Evolutionary conservation across 2,797 vertebrate genomes (phyloP), one percentile per base, ranked within the genome.

Genomic region (Delichon dasypus): DNA sequence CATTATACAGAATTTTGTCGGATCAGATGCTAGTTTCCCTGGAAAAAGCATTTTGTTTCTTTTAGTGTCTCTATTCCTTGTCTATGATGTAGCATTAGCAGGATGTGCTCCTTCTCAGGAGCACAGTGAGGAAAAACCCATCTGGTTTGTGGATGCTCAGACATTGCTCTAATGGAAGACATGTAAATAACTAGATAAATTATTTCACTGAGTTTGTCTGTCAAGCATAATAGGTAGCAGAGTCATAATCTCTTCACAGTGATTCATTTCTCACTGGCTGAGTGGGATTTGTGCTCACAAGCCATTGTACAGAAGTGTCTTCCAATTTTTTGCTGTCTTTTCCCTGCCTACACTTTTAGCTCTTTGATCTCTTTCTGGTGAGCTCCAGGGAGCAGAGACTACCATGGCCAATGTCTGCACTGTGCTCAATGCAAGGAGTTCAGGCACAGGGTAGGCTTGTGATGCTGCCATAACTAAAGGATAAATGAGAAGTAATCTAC

Each of bases 121-220:
- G 40, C 22, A 51, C 4, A 5, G 78, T 61, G 81, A 90, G 72
- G 85, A 91, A 85, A 92, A 94, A 60, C 19, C 65, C 82, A 88
- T 93, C 73, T 88, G 95, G 60, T 89, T 85, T 67, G 54, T 78
- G 92, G 92, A 80, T 80, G 89, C 84, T 88, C 68, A 81, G 81
- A 42, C 47, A 34, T 72, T 51, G 78, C 73, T 88, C 78, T 88
- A 78, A 75, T 84, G 72, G 81, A 88, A 95, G 84, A 64, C 90
- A 60, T 92, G 85, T 89, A 95, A 94, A 93, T 95, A 93, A 83
- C 78, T 29, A 70, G 85, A 90, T 85, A 83, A 80, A 93, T 85
- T 7, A 85, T 93, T 92, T 88, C 70, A 78, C 60, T 79, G 62
- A 73, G 48, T 88, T 77, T 4, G 2, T 89, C 64, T 90, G 65